Evolutionary conservation across 1,140 invertebrate genomes (phyloP), one percentile per base, ranked within the genome.

Genomic region (Propsilocerus akamusi): DNA sequence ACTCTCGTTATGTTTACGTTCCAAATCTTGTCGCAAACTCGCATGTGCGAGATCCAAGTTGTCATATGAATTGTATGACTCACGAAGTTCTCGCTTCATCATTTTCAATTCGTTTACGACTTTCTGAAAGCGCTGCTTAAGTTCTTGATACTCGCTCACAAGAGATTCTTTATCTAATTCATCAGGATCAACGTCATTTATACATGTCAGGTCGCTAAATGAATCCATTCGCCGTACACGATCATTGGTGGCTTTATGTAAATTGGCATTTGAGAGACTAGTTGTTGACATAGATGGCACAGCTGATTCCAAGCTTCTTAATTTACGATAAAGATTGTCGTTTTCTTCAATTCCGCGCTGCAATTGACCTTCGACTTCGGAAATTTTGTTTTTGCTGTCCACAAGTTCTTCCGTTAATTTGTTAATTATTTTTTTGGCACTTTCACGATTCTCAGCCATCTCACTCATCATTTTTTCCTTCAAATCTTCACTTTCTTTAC

Each of bases 61-160:
- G 62, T 90, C 86, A 56, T 81, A 83, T 56, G 80, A 76, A 17
- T 76, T 76, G 58, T 90, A 78, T 4, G 83, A 80, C 56, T 85
- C 80, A n/a, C 81, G 76, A 1, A 91, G 66, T 58, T 89, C 83
- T 17, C 78, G 74, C 54, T 87, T 86, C 73, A 91, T 80, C 4
- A 80, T 76, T 53, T 80, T 71, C 14, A 89, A 89, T 68, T 90
- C 86, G 51, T 78, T 71, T 1, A 88, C 77, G 0, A 85, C 85
- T 61, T 83, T 87, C 59, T 86, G 80, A 59, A 89, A 86, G 47
- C 85, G 73, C 26, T 71, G 69, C 41, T 78, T 72, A 49, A 90
- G 62, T 54, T 87, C 83, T 10, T 78, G 71, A 58, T 83, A 88
- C 59, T 87, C 83, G 61, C 86, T 83, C 52, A 83, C 78, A 12